These are phyloP conservation scores for Muscicapa striata DNA, from an alignment of 2,797 vertebrate species.

Conservation along the genomic window DNA sequence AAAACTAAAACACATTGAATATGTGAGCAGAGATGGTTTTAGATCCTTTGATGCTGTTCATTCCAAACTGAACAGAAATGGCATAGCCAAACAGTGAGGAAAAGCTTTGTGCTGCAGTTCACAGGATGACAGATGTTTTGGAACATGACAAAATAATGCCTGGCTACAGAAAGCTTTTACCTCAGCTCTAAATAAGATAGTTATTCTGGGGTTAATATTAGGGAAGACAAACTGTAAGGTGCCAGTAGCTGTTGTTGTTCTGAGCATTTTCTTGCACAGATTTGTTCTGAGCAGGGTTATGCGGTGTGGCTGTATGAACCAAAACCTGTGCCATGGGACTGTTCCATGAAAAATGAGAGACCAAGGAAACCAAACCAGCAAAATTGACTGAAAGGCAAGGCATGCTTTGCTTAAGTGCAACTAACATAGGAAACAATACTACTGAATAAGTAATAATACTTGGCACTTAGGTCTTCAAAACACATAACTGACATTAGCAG, in stretches of 20 bases:
- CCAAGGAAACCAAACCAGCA: not conserved
- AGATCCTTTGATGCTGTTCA: not conserved
- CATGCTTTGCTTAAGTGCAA: not conserved
- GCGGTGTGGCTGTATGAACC: not conserved
- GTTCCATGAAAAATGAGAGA: not conserved
- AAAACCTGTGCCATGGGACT: not conserved
- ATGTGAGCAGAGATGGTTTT: not conserved
- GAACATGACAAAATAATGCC: not conserved
- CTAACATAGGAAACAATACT: not conserved
- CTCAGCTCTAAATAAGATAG: not conserved
- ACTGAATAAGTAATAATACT: not conserved
- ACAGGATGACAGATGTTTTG: not conserved
- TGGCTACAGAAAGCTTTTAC: not conserved
- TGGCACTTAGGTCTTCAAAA: not conserved
- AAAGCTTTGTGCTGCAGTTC: not conserved
- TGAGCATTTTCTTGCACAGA: not conserved
- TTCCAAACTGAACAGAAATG: not conserved
- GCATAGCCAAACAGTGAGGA: not conserved
- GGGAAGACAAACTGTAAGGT: not conserved
- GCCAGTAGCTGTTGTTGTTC: not conserved
- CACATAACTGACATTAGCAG: not conserved
- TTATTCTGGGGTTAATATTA: not conserved
- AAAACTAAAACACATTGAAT: not conserved
- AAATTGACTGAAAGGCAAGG: not conserved
- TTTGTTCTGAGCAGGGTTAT: not conserved